phyloP scores from a whole-genome alignment of 2,113 vertebrate genomes.

The Synodontis membranacea region DNA sequence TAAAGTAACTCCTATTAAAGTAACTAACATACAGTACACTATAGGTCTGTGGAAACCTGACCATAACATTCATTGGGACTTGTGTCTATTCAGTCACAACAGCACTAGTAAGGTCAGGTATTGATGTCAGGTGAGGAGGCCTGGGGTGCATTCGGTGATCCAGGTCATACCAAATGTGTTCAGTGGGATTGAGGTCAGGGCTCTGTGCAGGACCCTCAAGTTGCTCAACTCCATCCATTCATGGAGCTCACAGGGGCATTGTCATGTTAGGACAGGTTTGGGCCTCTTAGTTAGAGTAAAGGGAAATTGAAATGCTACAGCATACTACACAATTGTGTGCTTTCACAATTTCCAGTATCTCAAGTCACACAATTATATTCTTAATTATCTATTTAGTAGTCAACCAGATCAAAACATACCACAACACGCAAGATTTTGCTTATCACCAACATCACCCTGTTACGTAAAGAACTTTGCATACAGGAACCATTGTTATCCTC shows the following conservation, averaged over 20 bases:
- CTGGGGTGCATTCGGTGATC: background rate
- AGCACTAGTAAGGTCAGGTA: background rate
- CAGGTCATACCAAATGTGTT: background rate
- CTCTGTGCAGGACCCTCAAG: background rate
- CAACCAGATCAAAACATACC: background rate
- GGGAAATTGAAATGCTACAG: too few species aligned
- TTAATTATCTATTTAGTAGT: background rate
- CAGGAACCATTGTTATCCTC: too few species aligned
- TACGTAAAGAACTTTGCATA: background rate
- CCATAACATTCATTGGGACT: background rate
- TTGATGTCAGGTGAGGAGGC: background rate
- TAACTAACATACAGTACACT: background rate
- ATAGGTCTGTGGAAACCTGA: background rate
- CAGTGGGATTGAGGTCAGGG: background rate
- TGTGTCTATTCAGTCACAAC: background rate
- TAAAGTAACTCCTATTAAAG: background rate
- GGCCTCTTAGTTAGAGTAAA: too few species aligned
- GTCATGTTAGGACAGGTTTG: background rate
- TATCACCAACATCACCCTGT: background rate
- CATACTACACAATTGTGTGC: too few species aligned
- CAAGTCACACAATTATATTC: background rate
- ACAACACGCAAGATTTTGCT: background rate
- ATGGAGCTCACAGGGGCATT: background rate
- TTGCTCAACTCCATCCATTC: background rate
- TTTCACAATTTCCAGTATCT: too few species aligned